Base-by-base conservation (phyloP, 2,888 invertebrate genomes). In the Zeuzera pyrina region DNA sequence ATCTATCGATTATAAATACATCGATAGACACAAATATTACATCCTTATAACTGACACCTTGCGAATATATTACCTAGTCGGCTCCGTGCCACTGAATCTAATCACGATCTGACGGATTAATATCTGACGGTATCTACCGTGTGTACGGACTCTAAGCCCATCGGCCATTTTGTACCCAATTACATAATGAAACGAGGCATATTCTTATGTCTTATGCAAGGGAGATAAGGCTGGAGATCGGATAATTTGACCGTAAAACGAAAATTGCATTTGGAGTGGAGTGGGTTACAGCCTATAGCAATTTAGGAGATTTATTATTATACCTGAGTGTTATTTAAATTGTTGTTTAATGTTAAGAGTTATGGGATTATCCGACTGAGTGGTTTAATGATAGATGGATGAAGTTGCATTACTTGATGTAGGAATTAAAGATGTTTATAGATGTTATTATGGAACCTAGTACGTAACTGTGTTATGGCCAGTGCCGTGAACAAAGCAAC, bases 91-190 rank as follows among this genome's bases (percentile, higher is more conserved):
- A 57, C 71, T 67, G 78, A 81, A 78, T 81, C 77, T 81, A 77
- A 79, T 81, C 79, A 77, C 66, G 53, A 79, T 73, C 76, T 70
- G 74, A 72, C 61, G 76, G 79, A 79, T 79, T 78, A 79, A 76
- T 76, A 78, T 76, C 74, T 64, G 56, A 55, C 64, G 61, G 58
- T 60, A 57, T 60, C 57, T 38, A 31, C 50, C 55, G 58, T 65
- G 57, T 68, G 63, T 59, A 60, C 58, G 25, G 25, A 52, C 56
- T 47, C 57, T 58, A 57, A 65, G 57, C 57, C 62, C 60, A 61
- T 51, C 68, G 67, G 65, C 66, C 65, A 60, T 68, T 68, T 54
- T 52, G 49, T 44, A 48, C 55, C 43, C 53, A 52, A 62, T 61
- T 60, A 57, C 51, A 45, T 45, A 37, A 38, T 29, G 41, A 39